These are phyloP conservation scores for Thamnophis elegans DNA, from an alignment of 2,797 vertebrate species.

Conservation along the genomic window DNA sequence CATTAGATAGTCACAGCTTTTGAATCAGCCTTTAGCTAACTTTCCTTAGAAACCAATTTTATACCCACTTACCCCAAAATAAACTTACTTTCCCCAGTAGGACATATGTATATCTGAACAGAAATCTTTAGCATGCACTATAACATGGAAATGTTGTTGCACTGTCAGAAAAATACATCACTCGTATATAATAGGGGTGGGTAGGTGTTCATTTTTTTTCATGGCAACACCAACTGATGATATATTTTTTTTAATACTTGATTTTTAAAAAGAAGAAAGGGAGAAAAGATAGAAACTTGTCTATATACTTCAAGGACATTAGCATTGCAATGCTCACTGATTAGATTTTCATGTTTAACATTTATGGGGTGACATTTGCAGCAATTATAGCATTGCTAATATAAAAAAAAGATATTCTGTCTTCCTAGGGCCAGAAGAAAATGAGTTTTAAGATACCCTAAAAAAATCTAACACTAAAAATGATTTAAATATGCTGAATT, in stretches of 20 bases:
- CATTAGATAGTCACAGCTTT: not conserved
- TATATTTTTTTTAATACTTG: not conserved
- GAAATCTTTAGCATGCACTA: not conserved
- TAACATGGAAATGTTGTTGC: not conserved
- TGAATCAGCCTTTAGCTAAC: not conserved
- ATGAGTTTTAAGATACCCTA: not conserved
- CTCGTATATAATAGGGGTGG: not conserved
- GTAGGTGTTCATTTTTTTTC: not conserved
- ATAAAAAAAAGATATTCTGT: not conserved
- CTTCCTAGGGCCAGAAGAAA: conserved; percentile 9
- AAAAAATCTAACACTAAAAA: conserved; percentile 20
- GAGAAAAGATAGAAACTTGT: not conserved
- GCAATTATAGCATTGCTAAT: conserved; percentile 12
- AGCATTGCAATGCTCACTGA: not conserved
- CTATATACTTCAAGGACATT: not conserved
- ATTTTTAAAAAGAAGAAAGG: not conserved
- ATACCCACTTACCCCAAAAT: not conserved
- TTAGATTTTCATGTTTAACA: not conserved
- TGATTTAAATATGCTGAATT: not conserved
- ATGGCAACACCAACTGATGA: not conserved
- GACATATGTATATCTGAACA: not conserved
- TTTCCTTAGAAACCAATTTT: not conserved
- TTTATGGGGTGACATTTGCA: not conserved
- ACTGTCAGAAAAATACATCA: not conserved
- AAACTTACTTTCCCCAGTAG: not conserved